Evolutionary conservation across 2,113 vertebrate species (phyloP).

Genomic region (Cephalopholis sonnerati): DNA sequence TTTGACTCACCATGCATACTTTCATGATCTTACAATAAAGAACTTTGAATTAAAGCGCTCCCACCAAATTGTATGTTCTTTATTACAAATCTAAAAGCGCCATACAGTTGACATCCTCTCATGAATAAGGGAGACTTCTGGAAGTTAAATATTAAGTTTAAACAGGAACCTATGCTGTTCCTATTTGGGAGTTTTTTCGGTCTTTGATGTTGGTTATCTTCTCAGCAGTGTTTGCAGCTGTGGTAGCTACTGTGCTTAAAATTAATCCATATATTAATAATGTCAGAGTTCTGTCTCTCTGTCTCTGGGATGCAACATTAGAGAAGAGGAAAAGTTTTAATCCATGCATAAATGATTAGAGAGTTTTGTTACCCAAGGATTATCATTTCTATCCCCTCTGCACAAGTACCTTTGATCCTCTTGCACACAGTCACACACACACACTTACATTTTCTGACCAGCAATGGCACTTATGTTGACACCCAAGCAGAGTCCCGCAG

Average conservation of each 20-base stretch:
- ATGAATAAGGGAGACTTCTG: too few species aligned
- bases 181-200: conserved; percentile 34
- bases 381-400: conserved; percentile 50
- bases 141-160: conserved; percentile 13
- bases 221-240: conserved; percentile 49
- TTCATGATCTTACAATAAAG: conserved; percentile 8
- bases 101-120: conserved; percentile 1
- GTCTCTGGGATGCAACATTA: conserved; percentile 44
- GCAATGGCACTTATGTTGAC: background rate
- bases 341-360: conserved; percentile 67
- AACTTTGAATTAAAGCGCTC: conserved; percentile 4
- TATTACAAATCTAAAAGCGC: conserved; percentile 26
- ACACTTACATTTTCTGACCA: conserved; percentile 28
- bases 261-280: conserved; percentile 75
- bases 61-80: conserved; percentile 13
- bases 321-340: conserved; percentile 62
- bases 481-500: conserved; percentile 1
- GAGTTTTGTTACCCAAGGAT: conserved; percentile 70
- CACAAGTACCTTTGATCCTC: conserved; percentile 63
- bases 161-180: conserved; percentile 27
- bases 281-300: conserved; percentile 54
- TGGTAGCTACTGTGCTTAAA: conserved; percentile 54
- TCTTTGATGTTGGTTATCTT: conserved; percentile 73
- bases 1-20: background rate
- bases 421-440: conserved; percentile 23